Percentiles rank a stretch among this genome's conserved stretches.
These are phyloP conservation scores for Lasioglossum figueresi DNA, from an alignment of 2,888 invertebrate genomes.

Conservation along the genomic window DNA sequence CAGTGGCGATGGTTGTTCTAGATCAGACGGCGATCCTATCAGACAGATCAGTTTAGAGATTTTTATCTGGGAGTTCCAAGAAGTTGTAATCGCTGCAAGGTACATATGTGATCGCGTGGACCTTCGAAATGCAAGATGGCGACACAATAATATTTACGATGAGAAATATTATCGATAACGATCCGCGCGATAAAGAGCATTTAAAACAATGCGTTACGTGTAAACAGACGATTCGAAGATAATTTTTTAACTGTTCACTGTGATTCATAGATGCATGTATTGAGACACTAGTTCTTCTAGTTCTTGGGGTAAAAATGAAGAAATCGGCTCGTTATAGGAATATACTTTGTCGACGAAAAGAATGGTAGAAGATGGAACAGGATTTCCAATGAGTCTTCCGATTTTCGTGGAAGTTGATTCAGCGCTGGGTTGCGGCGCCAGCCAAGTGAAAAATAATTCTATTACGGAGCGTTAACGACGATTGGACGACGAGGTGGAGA, in stretches of 20 bases:
- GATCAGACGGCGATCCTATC: background rate
- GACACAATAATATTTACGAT: background rate
- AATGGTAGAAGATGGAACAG: background rate
- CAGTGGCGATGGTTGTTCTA: background rate
- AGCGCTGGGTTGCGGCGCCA: background rate
- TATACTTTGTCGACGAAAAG: background rate
- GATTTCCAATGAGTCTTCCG: background rate
- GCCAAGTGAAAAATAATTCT: conserved; percentile 10
- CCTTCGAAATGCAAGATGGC: background rate
- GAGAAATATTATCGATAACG: background rate
- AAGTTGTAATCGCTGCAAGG: background rate
- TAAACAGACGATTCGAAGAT: background rate
- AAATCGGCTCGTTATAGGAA: background rate
- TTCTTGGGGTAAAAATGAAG: background rate
- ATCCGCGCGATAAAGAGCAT: background rate
- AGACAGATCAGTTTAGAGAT: background rate
- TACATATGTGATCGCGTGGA: background rate
- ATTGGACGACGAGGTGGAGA: background rate
- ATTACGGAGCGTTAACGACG: background rate
- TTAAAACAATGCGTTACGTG: background rate
- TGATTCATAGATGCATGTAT: background rate
- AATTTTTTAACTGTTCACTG: background rate
- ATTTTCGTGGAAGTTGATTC: conserved; percentile 34
- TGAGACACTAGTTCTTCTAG: background rate
- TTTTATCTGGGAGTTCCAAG: background rate